phyloP scores from a whole-genome alignment of 1,140 invertebrate species.

The Aphidius ervi region DNA sequence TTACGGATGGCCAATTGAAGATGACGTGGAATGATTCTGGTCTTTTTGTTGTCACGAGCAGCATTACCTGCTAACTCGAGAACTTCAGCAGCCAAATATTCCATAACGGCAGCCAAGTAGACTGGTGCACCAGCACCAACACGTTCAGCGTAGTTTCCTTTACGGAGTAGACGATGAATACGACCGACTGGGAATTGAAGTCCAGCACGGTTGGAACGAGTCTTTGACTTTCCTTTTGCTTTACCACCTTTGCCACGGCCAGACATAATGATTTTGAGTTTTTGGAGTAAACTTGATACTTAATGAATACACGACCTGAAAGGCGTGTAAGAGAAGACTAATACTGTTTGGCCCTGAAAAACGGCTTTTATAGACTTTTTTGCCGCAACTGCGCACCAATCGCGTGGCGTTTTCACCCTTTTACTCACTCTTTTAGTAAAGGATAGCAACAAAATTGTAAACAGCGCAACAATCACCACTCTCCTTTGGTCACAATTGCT shows the following conservation, averaged over 20 bases:
- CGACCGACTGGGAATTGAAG: slow-evolving; percentile 3
- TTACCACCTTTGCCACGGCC: slow-evolving; percentile 7
- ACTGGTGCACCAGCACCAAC: slow-evolving; percentile 2
- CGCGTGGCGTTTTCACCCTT: background rate
- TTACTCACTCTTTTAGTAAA: too few relatives aligned
- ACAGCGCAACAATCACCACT: too few relatives aligned
- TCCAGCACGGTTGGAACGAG: background rate
- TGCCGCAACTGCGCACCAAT: background rate
- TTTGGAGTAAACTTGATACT: background rate
- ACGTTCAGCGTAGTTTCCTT: background rate
- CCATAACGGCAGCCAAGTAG: slow-evolving; percentile 5
- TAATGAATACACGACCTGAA: background rate
- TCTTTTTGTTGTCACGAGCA: slow-evolving; percentile 8
- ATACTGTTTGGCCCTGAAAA: background rate
- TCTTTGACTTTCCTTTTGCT: slow-evolving; percentile 7
- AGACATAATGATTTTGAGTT: background rate
- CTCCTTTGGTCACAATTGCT: too few relatives aligned
- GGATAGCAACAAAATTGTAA: background rate
- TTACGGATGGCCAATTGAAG: slow-evolving; percentile 7
- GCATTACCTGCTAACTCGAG: slow-evolving; percentile 7
- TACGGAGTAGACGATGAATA: slow-evolving; percentile 5
- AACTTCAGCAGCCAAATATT: slow-evolving; percentile 5
- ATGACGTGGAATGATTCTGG: slow-evolving; percentile 6
- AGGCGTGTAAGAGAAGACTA: background rate
- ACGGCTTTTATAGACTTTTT: too few relatives aligned